Conservation (phyloP, 1,140 invertebrate genomes). For the Drosophila teissieri region DNA sequence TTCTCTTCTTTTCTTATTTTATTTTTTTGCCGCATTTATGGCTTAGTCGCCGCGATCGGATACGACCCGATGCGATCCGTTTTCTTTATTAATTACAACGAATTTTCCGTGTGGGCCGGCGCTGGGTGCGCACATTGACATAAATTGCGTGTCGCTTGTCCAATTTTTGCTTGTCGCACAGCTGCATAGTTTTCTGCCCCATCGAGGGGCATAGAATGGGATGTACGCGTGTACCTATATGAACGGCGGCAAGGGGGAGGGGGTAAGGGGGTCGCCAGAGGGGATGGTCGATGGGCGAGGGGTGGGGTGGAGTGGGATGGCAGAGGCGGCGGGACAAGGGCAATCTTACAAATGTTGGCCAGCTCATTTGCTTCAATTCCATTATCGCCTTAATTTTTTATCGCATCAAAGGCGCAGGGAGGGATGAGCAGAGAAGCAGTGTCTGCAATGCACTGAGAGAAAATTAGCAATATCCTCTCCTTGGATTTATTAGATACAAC, state of each 20-base stretch:
- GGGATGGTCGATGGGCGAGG: background rate
- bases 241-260: background rate
- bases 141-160: slow-evolving; percentile 83
- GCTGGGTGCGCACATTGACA: slow-evolving; percentile 79
- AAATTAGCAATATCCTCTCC: background rate
- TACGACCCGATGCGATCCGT: slow-evolving; percentile 35
- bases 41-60: slow-evolving; percentile 28
- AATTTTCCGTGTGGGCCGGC: slow-evolving; percentile 78
- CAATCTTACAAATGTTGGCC: slow-evolving; percentile 78
- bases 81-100: slow-evolving; percentile 78
- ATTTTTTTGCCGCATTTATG: slow-evolving; percentile 24
- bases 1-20: background rate
- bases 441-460: slow-evolving; percentile 11
- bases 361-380: slow-evolving; percentile 84
- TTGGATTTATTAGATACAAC: no score
- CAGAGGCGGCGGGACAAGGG: slow-evolving; percentile 11
- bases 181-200: slow-evolving; percentile 67
- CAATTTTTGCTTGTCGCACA: slow-evolving; percentile 83
- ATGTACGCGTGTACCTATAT: background rate
- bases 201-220: slow-evolving; percentile 6
- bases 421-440: slow-evolving; percentile 17
- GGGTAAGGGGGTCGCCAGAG: background rate
- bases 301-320: background rate
- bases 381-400: slow-evolving; percentile 84
- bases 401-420: slow-evolving; percentile 72